Percentiles rank a stretch among this genome's conserved stretches.
Conservation (phyloP, 2,888 invertebrate species). For the Ochlodes sylvanus region DNA sequence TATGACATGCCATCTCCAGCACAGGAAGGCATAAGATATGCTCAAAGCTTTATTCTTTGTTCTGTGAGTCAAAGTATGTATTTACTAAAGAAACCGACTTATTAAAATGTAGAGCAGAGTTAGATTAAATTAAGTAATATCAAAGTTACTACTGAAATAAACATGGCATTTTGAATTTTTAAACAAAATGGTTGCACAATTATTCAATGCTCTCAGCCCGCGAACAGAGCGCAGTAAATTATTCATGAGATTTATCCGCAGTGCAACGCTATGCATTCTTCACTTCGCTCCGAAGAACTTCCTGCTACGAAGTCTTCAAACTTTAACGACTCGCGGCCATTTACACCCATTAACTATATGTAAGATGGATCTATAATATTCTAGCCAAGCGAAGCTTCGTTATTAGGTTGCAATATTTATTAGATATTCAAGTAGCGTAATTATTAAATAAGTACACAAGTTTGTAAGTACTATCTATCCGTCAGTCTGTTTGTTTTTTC, state of each 20-base stretch:
- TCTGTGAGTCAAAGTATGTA: no score
- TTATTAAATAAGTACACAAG: no score
- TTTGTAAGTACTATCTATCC: no score
- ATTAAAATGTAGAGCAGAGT: no score
- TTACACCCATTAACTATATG: not conserved
- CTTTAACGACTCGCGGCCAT: constrained; percentile 13
- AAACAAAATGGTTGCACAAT: constrained; percentile 8
- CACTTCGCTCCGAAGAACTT: constrained; percentile 25
- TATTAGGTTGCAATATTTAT: not conserved
- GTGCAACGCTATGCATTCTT: constrained; percentile 25
- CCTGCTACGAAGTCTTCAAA: constrained; percentile 22
- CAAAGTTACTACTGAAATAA: not conserved
- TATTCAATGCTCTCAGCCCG: not conserved
- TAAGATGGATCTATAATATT: not conserved
- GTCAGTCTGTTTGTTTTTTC: no score
- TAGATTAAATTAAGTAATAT: not conserved
- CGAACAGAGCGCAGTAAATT: constrained; percentile 12
- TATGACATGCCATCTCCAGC: not conserved
- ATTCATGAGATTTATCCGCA: constrained; percentile 25
- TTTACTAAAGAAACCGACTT: no score
- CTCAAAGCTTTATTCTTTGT: no score
- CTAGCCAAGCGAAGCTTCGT: not conserved
- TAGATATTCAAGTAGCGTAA: not conserved
- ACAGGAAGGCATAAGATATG: not conserved
- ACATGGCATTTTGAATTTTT: not conserved